Base-by-base conservation (phyloP, 2,797 vertebrate species). In the Fistularia tabacaria region DNA sequence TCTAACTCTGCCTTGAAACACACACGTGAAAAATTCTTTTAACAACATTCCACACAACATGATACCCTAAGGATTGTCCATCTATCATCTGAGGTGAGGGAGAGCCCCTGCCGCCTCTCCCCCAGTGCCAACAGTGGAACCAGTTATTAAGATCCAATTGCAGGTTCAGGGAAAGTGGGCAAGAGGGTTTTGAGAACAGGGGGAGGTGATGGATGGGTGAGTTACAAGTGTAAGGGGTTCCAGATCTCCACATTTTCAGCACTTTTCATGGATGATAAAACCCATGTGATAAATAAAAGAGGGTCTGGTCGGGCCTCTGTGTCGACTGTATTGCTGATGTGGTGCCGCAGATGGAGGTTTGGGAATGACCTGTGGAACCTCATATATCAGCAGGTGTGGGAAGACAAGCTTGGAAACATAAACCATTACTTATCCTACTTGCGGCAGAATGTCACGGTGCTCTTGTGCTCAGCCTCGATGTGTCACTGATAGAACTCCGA, bases 211-310 rank as follows among this genome's bases (percentile, higher is more conserved):
- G 54, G 84, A 88, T 88, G 83, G 75, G 77, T 82, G 58, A 60
- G 49, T 54, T 47, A 25, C 62, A 59, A 60, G 70, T 36, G 37
- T 39, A 50, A 59, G 46, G 41, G 39, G 46, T 37, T 45, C 60
- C 9, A 61, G 57, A 74, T 77, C 74, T 68, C 25, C 59, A 64
- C 54, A 66, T 81, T 84, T 86, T 89, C 81, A 83, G 82, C 78
- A 77, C 77, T 85, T 90, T 90, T 86, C 74, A 87, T 82, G 81
- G 83, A 74, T 83, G 81, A 84, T 77, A 80, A 80, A 62, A 48
- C 77, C 62, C 57, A 54, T 44, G 68, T 82, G 79, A 86, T 85
- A 80, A 86, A 88, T 79, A 78, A 77, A 74, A 73, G 43, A 64
- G 48, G 51, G 58, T 49, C 62, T 54, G 54, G 38, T 13, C 45